Conservation (phyloP, 2,113 vertebrate genomes). For the Melanotaenia duboulayi region DNA sequence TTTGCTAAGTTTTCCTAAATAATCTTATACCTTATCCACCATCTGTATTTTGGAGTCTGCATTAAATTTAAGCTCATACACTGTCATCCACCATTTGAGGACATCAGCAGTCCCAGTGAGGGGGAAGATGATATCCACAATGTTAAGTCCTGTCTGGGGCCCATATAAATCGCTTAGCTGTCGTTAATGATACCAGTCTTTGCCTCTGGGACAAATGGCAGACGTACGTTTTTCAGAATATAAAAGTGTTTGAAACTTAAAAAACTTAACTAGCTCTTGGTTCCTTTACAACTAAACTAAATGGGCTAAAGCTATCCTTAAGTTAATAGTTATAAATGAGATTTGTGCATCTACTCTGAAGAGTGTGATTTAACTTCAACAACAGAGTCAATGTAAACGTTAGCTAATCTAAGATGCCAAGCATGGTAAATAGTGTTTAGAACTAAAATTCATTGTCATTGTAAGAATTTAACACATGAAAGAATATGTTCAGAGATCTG, state of each 20-base stretch:
- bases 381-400: too few relatives aligned
- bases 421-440: not conserved
- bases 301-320: conserved; percentile 4
- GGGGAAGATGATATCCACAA: conserved; percentile 19
- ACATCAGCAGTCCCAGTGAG: conserved; percentile 18
- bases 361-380: too few relatives aligned
- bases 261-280: conserved; percentile 4
- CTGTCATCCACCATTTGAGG: conserved; percentile 35
- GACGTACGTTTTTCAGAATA: conserved; percentile 3
- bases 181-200: conserved; percentile 25
- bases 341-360: too few relatives aligned
- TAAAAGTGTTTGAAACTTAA: conserved; percentile 12
- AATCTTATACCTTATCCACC: too few relatives aligned
- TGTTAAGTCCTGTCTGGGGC: conserved; percentile 21
- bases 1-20: too few relatives aligned
- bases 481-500: not conserved
- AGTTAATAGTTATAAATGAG: too few relatives aligned
- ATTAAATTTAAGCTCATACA: conserved; percentile 23
- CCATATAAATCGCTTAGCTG: conserved; percentile 22
- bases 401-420: too few relatives aligned
- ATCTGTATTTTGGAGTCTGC: conserved; percentile 22
- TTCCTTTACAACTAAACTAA: not conserved
- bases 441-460: rapidly evolving
- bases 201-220: conserved; percentile 13
- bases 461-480: not conserved